Conservation (phyloP, 1,140 invertebrate genomes). For the Lerema accius region DNA sequence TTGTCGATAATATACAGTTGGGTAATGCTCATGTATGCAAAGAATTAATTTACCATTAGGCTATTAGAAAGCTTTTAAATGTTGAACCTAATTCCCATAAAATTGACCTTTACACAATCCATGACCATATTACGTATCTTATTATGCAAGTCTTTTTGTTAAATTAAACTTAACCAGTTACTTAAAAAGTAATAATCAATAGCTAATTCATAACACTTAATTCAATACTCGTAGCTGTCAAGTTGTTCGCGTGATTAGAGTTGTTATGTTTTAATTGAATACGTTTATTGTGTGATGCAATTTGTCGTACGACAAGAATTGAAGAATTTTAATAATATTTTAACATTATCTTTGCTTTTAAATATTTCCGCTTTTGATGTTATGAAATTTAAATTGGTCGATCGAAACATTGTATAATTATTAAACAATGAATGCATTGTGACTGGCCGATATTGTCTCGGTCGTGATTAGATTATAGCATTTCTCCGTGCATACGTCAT, state of each 20-base stretch:
- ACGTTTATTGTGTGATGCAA: slow-evolving; percentile 6
- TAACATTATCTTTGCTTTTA: not conserved
- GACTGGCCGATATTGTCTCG: slow-evolving; percentile 19
- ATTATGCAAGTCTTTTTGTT: slow-evolving; percentile 6
- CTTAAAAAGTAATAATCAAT: not conserved
- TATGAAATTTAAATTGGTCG: slow-evolving; percentile 23
- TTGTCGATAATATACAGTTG: not conserved
- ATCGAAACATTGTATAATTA: slow-evolving; percentile 24
- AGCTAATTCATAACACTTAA: not conserved
- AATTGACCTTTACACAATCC: slow-evolving; percentile 19
- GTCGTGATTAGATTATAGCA: slow-evolving; percentile 28
- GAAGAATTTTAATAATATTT: not conserved
- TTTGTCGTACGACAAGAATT: not conserved
- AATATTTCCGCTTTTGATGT: slow-evolving; percentile 8
- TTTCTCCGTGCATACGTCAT: slow-evolving; percentile 23
- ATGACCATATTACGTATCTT: slow-evolving; percentile 7
- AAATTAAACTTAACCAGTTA: not conserved
- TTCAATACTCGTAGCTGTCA: not conserved
- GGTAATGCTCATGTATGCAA: not conserved
- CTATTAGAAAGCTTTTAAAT: slow-evolving; percentile 29
- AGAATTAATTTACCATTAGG: not conserved
- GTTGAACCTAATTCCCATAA: slow-evolving; percentile 17
- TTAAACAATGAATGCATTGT: slow-evolving; percentile 25
- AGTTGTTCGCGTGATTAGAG: not conserved
- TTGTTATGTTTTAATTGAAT: not conserved